phyloP scores from a whole-genome alignment of 92 coral and sea anemone genomes.

The Muricea muricata region DNA sequence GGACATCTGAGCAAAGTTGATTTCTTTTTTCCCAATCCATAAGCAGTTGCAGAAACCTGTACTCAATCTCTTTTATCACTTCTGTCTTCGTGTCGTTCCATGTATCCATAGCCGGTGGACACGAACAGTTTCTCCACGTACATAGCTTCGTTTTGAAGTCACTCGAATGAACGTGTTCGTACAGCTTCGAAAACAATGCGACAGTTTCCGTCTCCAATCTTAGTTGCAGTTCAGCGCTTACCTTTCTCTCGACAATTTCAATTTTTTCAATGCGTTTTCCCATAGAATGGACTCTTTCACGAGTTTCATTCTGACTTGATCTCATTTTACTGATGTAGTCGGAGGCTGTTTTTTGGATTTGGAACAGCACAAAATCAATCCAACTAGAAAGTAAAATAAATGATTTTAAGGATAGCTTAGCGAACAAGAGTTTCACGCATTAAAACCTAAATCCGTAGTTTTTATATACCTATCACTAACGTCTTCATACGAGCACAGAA shows the following conservation, averaged over 20 bases:
- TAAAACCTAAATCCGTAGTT: too few relatives aligned
- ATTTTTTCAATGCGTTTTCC: background rate
- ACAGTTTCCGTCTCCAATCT: background rate
- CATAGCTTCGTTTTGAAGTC: slow-evolving; percentile 12
- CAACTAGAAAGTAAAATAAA: background rate
- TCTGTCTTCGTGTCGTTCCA: slow-evolving; percentile 26
- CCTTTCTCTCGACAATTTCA: background rate
- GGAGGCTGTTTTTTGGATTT: background rate
- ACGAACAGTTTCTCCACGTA: slow-evolving; percentile 47
- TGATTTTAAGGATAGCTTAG: too few relatives aligned
- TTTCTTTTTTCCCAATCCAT: slow-evolving; percentile 55
- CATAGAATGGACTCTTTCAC: background rate
- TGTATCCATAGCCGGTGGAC: slow-evolving; percentile 13
- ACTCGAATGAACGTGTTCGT: slow-evolving; percentile 4
- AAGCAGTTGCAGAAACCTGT: slow-evolving; percentile 33
- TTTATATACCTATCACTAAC: too few relatives aligned
- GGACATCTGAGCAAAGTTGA: slow-evolving; percentile 38
- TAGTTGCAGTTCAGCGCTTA: background rate
- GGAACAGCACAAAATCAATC: background rate
- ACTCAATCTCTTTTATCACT: slow-evolving; percentile 10
- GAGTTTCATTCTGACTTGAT: background rate
- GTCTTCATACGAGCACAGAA: too few relatives aligned
- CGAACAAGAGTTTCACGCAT: too few relatives aligned
- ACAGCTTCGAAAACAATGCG: background rate
- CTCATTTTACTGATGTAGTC: background rate